phyloP scores from a whole-genome alignment of 2,888 invertebrate species.

The Stenoptilia bipunctidactyla region DNA sequence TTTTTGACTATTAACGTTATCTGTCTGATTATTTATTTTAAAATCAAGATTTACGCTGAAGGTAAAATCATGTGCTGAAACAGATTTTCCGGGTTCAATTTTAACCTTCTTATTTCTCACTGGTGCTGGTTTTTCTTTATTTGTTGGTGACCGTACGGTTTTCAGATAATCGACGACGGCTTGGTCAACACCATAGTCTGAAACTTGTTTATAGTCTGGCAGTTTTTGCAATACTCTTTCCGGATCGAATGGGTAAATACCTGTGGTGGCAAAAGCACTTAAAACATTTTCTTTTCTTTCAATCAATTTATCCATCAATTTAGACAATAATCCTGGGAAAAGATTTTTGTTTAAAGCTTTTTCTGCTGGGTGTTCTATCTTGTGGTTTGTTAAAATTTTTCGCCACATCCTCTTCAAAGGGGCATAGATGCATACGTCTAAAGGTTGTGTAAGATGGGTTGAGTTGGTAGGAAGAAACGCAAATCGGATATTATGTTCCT shows the following conservation, averaged over 20 bases:
- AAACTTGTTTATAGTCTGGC: slow-evolving; percentile 1
- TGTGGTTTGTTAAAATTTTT: slow-evolving; percentile 13
- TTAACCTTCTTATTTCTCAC: not conserved
- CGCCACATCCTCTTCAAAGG: slow-evolving; percentile 17
- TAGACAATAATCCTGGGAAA: not conserved
- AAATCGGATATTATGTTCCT: slow-evolving; percentile 11
- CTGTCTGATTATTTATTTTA: no score
- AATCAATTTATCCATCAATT: slow-evolving; percentile 1
- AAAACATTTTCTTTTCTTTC: no score
- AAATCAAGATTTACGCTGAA: no score
- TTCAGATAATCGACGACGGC: slow-evolving; percentile 5
- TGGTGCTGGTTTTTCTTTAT: no score
- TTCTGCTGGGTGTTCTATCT: not conserved
- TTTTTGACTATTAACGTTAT: no score
- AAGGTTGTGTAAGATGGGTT: slow-evolving; percentile 16
- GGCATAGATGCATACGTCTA: slow-evolving; percentile 16
- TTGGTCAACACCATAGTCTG: slow-evolving; percentile 3
- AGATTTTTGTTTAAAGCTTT: not conserved
- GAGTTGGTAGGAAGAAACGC: slow-evolving; percentile 16
- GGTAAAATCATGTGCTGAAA: not conserved
- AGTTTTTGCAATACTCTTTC: slow-evolving; percentile 4
- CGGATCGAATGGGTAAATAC: slow-evolving; percentile 4
- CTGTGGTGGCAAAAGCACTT: slow-evolving; percentile 10
- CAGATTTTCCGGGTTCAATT: not conserved
- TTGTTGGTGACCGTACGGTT: no score